Percentiles rank a stretch among this genome's conserved stretches.
These are phyloP conservation scores for Masticophis lateralis DNA, from an alignment of 2,797 vertebrate species.

Conservation along the genomic window DNA sequence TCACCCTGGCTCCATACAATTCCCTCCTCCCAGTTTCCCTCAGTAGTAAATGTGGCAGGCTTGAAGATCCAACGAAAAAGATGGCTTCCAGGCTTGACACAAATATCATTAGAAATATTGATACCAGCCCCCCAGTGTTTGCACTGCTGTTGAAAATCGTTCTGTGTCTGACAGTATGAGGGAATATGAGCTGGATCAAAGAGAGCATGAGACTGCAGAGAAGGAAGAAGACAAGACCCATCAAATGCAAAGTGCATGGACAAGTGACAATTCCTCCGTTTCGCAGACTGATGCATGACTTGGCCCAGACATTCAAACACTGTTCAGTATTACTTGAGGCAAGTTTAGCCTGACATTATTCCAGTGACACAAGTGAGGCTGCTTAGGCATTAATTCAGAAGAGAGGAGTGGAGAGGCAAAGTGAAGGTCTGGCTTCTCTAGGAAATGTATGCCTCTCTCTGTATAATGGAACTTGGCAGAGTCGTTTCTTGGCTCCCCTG, in stretches of 20 bases:
- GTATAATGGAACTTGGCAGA: not conserved
- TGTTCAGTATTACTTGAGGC: not conserved
- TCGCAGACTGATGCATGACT: not conserved
- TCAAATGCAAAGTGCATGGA: not conserved
- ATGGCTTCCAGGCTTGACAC: no score
- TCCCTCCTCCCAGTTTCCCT: no score
- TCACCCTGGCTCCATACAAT: no score
- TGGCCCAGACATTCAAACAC: not conserved
- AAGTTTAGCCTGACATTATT: not conserved
- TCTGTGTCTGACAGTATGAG: not conserved
- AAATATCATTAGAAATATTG: not conserved
- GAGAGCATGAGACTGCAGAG: not conserved
- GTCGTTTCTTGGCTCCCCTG: not conserved
- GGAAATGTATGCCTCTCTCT: not conserved
- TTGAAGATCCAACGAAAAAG: no score
- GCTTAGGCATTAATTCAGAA: not conserved
- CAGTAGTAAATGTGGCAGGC: no score
- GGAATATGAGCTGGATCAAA: not conserved
- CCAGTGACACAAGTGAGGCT: not conserved
- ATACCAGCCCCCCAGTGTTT: not conserved
- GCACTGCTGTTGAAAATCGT: not conserved
- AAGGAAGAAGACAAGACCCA: not conserved
- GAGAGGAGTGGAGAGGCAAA: constrained; percentile 6
- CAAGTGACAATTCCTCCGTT: not conserved
- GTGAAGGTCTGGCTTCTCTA: not conserved